Percentiles rank a stretch among this genome's conserved stretches.
These are phyloP conservation scores for Otocyon megalotis DNA, from an alignment of 2,113 vertebrate species.

Conservation along the genomic window DNA sequence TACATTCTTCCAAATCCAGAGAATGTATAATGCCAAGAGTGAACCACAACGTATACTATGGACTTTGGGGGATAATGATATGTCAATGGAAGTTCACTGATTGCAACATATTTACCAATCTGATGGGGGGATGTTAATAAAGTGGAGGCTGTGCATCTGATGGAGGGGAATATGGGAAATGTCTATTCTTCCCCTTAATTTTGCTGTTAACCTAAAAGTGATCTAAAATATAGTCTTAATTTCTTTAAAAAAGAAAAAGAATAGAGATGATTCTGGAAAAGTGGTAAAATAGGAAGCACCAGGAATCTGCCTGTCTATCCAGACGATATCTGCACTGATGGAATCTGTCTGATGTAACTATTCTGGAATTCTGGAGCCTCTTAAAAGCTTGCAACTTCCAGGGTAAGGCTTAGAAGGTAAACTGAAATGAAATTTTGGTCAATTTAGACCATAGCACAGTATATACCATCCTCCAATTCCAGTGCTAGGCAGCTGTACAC, in stretches of 20 bases:
- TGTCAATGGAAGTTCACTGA: background rate
- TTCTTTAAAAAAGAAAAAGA: background rate
- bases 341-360: background rate
- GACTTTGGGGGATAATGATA: no score
- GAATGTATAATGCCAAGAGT: background rate
- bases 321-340: background rate
- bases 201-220: background rate
- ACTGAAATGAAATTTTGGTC: background rate
- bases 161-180: background rate
- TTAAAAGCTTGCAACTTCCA: background rate
- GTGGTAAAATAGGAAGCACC: background rate
- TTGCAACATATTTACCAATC: background rate
- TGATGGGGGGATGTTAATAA: background rate
- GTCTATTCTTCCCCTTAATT: background rate
- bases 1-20: background rate
- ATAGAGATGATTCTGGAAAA: background rate
- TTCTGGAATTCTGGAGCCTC: background rate
- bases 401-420: background rate
- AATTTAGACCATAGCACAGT: background rate
- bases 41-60: background rate
- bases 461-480: background rate
- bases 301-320: background rate
- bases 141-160: background rate
- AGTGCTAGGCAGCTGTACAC: background rate
- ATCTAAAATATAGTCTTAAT: background rate